phyloP scores from a whole-genome alignment of 2,113 vertebrate genomes.

The Stercorarius parasiticus region DNA sequence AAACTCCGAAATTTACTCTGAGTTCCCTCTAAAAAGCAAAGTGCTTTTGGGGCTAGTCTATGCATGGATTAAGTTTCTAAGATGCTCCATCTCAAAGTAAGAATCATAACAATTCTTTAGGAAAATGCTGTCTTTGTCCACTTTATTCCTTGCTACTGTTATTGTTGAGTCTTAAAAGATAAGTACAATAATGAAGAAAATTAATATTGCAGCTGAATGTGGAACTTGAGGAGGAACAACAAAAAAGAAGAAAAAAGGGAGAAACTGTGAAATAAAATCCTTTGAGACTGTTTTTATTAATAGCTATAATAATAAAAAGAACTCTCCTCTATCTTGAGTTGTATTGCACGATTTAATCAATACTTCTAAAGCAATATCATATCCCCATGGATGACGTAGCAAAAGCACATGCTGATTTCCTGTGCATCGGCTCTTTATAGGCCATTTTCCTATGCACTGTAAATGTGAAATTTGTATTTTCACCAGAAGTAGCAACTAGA shows the following conservation, averaged over 20 bases:
- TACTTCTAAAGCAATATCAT: not conserved
- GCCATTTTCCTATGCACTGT: not conserved
- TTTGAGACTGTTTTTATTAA: not conserved
- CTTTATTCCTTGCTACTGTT: not conserved
- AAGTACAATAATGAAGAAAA: not conserved
- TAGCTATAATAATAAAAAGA: not conserved
- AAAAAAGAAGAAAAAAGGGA: not conserved
- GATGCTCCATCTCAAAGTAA: not conserved
- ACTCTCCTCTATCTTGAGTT: not conserved
- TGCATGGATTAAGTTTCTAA: not conserved
- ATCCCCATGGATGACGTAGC: not conserved
- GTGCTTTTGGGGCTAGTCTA: not conserved
- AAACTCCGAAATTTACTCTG: not conserved
- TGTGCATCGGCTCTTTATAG: not conserved
- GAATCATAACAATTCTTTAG: not conserved
- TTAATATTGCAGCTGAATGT: not conserved
- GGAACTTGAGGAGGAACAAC: not conserved
- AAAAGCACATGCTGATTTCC: not conserved
- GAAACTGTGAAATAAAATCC: not conserved
- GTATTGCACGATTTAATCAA: not conserved
- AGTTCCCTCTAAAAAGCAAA: not conserved
- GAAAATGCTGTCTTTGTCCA: not conserved
- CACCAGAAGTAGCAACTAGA: not conserved
- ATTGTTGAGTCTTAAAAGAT: not conserved
- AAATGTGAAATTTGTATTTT: not conserved